These are phyloP conservation scores for Onychorhynchus coronatus DNA, from an alignment of 2,113 vertebrate genomes.

Conservation along the genomic window DNA sequence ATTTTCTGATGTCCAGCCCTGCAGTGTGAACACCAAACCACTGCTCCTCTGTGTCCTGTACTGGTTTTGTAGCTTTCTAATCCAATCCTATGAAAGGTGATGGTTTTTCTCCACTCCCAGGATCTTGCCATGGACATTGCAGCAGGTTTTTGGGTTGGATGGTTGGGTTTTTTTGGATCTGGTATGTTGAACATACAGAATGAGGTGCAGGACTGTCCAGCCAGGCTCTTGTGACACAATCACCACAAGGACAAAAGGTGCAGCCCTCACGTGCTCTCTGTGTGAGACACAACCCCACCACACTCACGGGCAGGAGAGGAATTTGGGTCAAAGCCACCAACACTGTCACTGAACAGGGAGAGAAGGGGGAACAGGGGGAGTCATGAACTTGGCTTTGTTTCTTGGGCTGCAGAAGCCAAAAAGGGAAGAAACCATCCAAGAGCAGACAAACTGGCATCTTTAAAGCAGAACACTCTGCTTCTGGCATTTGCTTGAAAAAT, in stretches of 20 bases:
- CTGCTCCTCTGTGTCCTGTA: rapidly evolving
- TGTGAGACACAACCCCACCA: background rate
- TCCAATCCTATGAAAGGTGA: no score
- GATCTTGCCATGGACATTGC: background rate
- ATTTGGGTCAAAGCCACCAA: background rate
- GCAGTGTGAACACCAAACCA: background rate
- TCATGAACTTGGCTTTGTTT: background rate
- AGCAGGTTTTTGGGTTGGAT: background rate
- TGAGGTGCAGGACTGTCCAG: background rate
- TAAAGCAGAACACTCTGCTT: background rate
- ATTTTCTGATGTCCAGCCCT: background rate
- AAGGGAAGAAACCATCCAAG: background rate
- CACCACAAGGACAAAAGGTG: background rate
- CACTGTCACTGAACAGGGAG: background rate
- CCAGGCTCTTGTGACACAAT: background rate
- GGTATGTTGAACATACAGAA: no score
- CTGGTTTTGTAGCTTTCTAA: background rate
- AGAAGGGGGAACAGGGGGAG: background rate
- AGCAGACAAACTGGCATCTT: background rate
- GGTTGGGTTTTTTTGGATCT: background rate
- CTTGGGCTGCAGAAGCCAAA: background rate
- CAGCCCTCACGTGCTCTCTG: rapidly evolving
- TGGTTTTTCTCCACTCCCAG: background rate
- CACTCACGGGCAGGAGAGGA: no score
- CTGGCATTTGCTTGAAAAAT: background rate